A percentile compares a stretch with the other conserved stretches of the same genome.
Evolutionary conservation across 1,140 invertebrate species (phyloP).

Genomic region (Drosophila funebris): DNA sequence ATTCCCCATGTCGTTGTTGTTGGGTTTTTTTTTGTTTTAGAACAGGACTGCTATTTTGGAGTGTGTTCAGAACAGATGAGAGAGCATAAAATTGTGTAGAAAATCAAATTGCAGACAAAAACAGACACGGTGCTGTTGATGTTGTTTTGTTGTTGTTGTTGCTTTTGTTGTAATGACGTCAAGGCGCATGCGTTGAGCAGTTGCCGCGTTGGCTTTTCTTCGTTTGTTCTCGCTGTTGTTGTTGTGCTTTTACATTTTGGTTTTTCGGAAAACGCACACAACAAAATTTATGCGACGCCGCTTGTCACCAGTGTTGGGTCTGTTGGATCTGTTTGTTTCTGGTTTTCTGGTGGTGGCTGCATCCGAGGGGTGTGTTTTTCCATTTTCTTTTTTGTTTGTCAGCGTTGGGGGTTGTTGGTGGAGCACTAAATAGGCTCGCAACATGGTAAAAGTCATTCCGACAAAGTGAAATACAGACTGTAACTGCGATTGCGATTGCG

Average conservation of each 20-base stretch:
- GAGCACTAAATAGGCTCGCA: conserved; percentile 26
- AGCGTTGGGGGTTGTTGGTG: conserved; percentile 60
- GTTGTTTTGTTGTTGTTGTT: conserved; percentile 39
- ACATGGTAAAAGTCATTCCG: conserved; percentile 14
- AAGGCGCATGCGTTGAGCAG: conserved; percentile 67
- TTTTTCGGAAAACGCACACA: conserved; percentile 52
- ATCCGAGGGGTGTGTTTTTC: conserved; percentile 61
- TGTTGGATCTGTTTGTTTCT: conserved; percentile 4
- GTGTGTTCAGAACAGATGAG: conserved; percentile 58
- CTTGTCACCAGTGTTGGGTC: conserved; percentile 37
- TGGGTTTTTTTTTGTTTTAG: neutral
- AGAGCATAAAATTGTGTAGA: conserved; percentile 64
- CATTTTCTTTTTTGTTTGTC: conserved; percentile 6
- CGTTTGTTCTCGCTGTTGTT: conserved; percentile 44
- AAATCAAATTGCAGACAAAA: conserved; percentile 72
- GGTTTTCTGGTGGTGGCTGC: conserved; percentile 44
- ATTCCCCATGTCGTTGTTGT: conserved; percentile 25
- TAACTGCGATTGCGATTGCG: neutral
- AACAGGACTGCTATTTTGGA: conserved; percentile 54
- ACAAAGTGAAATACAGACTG: conserved; percentile 45
- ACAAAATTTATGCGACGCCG: conserved; percentile 49
- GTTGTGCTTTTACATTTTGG: conserved; percentile 60
- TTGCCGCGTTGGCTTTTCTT: conserved; percentile 60
- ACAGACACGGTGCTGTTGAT: conserved; percentile 36
- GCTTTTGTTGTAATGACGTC: conserved; percentile 54